Percentiles rank a stretch among this genome's conserved stretches.
phyloP scores from a whole-genome alignment of 2,113 vertebrate species.

The Hylia prasina region DNA sequence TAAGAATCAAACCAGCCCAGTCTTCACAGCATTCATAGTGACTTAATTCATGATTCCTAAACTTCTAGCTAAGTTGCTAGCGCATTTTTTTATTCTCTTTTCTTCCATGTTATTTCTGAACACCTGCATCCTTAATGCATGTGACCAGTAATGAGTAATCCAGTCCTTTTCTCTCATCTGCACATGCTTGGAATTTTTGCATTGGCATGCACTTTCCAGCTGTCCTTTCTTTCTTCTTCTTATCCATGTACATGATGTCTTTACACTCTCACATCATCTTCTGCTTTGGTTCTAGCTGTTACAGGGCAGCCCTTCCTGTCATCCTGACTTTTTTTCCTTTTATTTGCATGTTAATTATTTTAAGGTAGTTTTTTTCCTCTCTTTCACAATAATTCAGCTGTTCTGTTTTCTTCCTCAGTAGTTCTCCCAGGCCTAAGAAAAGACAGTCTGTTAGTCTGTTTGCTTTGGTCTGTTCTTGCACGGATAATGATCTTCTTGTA shows the following conservation, averaged over 20 bases:
- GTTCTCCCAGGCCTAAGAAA: neutral
- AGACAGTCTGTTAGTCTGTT: neutral
- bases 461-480: neutral
- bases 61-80: neutral
- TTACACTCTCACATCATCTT: neutral
- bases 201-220: neutral
- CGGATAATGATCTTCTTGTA: neutral
- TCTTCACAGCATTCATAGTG: neutral
- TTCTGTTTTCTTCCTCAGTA: neutral
- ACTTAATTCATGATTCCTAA: neutral
- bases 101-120: neutral
- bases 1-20: neutral
- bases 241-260: accelerated
- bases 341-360: neutral
- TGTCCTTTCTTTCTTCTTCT: neutral
- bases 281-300: neutral
- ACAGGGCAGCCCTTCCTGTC: neutral
- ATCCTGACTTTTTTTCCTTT: neutral
- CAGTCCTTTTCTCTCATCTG: neutral
- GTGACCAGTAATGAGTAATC: neutral
- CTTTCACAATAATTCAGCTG: neutral
- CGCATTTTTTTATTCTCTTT: neutral
- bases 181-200: neutral
- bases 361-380: neutral
- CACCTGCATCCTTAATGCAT: neutral